These are phyloP conservation scores for Catostomus latipinnis DNA, from an alignment of 2,797 vertebrate species.

Conservation along the genomic window DNA sequence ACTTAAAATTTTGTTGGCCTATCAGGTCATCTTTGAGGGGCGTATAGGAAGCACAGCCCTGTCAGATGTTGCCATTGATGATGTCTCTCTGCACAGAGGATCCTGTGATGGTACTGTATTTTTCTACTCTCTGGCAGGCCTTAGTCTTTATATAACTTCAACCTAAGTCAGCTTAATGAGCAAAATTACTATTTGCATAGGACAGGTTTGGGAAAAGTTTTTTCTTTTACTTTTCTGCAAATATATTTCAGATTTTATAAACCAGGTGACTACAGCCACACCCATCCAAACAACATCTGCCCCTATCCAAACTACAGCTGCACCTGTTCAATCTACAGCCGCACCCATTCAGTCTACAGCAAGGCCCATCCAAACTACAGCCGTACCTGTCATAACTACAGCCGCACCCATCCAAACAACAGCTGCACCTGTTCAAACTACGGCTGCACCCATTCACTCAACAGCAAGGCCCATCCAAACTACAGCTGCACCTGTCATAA, in stretches of 20 bases:
- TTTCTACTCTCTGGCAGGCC: neutral
- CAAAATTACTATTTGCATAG: neutral
- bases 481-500: neutral
- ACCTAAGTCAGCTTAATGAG: neutral
- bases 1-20: neutral
- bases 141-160: neutral
- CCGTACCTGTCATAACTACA: neutral
- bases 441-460: neutral
- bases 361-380: neutral
- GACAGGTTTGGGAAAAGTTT: neutral
- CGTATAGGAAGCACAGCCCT: slow-evolving; percentile 44
- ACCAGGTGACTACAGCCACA: neutral
- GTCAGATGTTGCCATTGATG: slow-evolving; percentile 83
- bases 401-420: neutral
- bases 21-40: slow-evolving; percentile 57
- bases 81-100: slow-evolving; percentile 72
- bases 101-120: slow-evolving; percentile 77
- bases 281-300: neutral
- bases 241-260: slow-evolving; percentile 55
- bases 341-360: neutral
- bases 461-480: slow-evolving; percentile 21
- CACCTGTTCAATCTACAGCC: neutral
- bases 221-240: neutral
- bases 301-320: neutral
- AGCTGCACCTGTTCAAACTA: slow-evolving; percentile 21